These are phyloP conservation scores for Gasterosteus aculeatus DNA, from an alignment of 2,113 vertebrate genomes.

Conservation along the genomic window DNA sequence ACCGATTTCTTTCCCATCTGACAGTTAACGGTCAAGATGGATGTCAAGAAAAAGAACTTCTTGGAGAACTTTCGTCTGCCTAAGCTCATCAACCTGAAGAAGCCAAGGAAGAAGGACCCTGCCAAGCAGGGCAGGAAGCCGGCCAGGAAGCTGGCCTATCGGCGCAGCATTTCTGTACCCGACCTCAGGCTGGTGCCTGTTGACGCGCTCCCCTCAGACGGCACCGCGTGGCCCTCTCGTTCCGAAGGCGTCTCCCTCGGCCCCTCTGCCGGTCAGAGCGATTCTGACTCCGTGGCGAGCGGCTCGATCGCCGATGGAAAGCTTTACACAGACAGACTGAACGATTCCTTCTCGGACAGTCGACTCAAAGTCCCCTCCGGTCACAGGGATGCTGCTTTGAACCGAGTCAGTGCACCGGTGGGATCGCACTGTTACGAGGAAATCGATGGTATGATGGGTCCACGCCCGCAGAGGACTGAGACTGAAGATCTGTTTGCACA, in stretches of 20 bases:
- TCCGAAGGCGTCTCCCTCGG: constrained; percentile 28
- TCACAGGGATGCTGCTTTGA: not conserved
- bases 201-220: not conserved
- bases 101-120: too few species aligned
- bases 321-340: constrained; percentile 27
- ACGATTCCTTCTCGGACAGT: not conserved
- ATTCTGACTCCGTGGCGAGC: constrained; percentile 58
- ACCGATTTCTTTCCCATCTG: constrained; percentile 1
- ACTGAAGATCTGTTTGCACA: constrained; percentile 31
- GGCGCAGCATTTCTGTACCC: constrained; percentile 81
- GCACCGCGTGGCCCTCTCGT: not conserved
- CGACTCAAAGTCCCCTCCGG: not conserved
- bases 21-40: constrained; percentile 68
- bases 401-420: constrained; percentile 17
- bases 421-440: constrained; percentile 21
- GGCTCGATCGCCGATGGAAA: constrained; percentile 22
- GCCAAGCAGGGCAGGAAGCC: constrained; percentile 27
- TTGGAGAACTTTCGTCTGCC: constrained; percentile 62
- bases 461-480: not conserved
- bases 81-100: constrained; percentile 61
- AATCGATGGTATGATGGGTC: too few species aligned
- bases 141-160: constrained; percentile 51
- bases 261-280: constrained; percentile 26
- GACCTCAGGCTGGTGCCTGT: constrained; percentile 59
- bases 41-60: constrained; percentile 73